Base-by-base conservation (phyloP, 2,888 invertebrate species). In the Thalpophila matura region DNA sequence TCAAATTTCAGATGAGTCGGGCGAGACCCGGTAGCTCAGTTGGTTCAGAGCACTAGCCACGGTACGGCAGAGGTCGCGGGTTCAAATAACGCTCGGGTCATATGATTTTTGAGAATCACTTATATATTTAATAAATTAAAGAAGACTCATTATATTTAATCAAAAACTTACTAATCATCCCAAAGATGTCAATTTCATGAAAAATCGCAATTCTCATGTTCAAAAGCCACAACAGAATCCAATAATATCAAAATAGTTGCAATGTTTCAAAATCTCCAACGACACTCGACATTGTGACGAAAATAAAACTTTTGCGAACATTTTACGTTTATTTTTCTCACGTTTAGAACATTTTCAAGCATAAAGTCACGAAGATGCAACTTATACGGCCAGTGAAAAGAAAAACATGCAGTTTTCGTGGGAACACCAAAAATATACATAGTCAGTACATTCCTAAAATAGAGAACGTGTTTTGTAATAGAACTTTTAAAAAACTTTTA, bases 251-350 rank as follows among this genome's bases (percentile, higher is more conserved):
- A 46, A 59, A 59, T 16, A 18, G 31, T 20, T 16, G 27, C 60
- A 46, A 35, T 20, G 27, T 40, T n/a, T 26, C 20, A 47, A 24
- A 5, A 40, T 35, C 16, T 27, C 1, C 4, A 0, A 3, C 43
- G 4, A 10, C 4, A 12, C 14, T 16, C n/a, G n/a, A n/a, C 42
- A 20, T 20, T 31, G 33, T 16, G 10, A 3, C 5, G 4, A 37
- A 46, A 47, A 73, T 51, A 72, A 56, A 68, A 56, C 37, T 29
- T 2, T 22, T 18, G 4, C 20, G 37, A 33, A 46, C 31, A 53
- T 43, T 29, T 33, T n/a, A 7, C 12, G 40, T 58, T 43, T 67
- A 73, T 73, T 33, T 73, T n/a, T 6, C 29, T 43, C 68, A 53
- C 74, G 74, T 29, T 29, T 14, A 37, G 16, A 18, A 58, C 43